Base-by-base conservation (phyloP, 1,140 invertebrate species). In the Eriosoma lanigerum region DNA sequence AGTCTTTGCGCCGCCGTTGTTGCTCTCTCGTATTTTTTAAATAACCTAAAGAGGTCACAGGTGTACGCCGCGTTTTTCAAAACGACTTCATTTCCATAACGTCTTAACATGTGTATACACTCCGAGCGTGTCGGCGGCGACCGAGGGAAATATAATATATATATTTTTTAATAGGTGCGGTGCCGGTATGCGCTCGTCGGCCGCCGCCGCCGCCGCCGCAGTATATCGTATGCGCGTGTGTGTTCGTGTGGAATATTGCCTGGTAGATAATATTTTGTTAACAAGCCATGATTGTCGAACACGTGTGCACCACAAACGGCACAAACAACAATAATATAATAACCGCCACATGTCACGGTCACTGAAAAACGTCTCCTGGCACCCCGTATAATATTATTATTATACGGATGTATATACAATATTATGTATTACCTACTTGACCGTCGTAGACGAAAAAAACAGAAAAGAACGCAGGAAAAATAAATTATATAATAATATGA, bases 1-100 rank as follows among this genome's bases (percentile, higher is more conserved):
- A 10, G 4, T 48, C 46, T 48, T n/a, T n/a, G n/a, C n/a, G n/a
- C n/a, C n/a, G n/a, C n/a, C n/a, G n/a, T n/a, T n/a, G n/a, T n/a
- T n/a, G n/a, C 46, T 48, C 46, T 48, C 32, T 38, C 8, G 3
- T 38, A 38, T 38, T 38, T 38, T 38, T 3, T 38, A 38, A 4
- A 38, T 21, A 3, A n/a, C 48, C 19, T 58, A 76, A 60, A 60
- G 73, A 76, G 73, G 73, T 76, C 73, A 76, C 73, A 76, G 73
- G 73, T 76, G 73, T 46, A 29, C 38, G 38, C 32, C 73, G 54
- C 54, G 44, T 26, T 50, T 78, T 60, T 48, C 15, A 78, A 78
- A 78, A 78, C 75, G 75, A 78, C 75, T 78, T 78, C 75, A 78
- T 78, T 78, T 78, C 75, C 75, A 78, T 78, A 78, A 78, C 75